Evolutionary conservation across 2,888 invertebrate species (phyloP), one percentile per base, ranked within the genome.

Genomic region (Eupithecia subfuscata): DNA sequence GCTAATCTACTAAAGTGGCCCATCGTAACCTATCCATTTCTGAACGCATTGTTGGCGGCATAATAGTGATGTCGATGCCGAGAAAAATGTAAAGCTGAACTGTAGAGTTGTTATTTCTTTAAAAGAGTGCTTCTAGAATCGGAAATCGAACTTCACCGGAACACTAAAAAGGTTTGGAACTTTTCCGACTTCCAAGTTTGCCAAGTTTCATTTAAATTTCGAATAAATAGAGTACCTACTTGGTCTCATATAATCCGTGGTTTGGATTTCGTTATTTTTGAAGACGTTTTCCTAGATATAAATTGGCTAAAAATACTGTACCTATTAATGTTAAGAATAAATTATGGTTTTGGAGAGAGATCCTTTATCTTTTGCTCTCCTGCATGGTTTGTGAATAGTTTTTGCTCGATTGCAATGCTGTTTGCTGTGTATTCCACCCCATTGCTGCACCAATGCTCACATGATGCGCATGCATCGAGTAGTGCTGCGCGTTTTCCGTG

Each of bases 1-100:
- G 88, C 87, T 91, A 92, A 92, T 92, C 91, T 91, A 64, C 81
- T 85, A 89, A 89, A 92, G 91, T 90, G 90, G 86, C 81, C 83
- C 84, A 84, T 85, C 85, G 82, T 85, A 85, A 81, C 81, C 82
- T 83, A 79, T 76, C 75, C 77, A 75, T 78, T 83, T 82, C 75
- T 71, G 78, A 83, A 79, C 71, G 79, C 81, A 86, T 89, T 88
- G 89, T 87, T 86, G 88, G 81, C 79, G 75, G 83, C 79, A 88
- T 87, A 86, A 85, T 85, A 87, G 81, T 76, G 79, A 75, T 76
- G 37, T 74, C 64, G 40, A 63, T 67, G 48, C 69, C 60, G 25
- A 37, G 68, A 73, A 75, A 69, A 71, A 74, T 37, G 3, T 25
- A 65, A 71, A 72, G 71, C 37, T 52, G 12, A 56, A 25, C 25